Evolutionary conservation across 92 coral and sea anemone genomes (phyloP).

Genomic region (Siderastrea radians): DNA sequence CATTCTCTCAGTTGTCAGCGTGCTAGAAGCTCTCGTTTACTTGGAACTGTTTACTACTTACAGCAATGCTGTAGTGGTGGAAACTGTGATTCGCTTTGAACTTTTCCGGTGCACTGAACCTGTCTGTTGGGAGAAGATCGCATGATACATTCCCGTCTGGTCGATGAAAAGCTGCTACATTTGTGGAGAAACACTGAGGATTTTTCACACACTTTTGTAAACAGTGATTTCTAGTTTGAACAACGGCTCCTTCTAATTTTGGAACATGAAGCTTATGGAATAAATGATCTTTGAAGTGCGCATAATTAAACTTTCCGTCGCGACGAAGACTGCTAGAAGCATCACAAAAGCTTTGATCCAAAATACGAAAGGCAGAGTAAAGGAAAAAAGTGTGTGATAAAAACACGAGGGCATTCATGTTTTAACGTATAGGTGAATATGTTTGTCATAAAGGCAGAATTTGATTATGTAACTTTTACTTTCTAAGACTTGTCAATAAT

Average conservation of each 20-base stretch:
- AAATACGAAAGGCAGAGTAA: background rate
- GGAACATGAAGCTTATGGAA: slow-evolving; percentile 6
- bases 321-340: background rate
- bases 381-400: background rate
- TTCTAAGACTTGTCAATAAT: too few species aligned
- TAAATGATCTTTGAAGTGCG: background rate
- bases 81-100: background rate
- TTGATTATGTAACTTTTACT: too few species aligned
- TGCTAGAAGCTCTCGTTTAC: too few species aligned
- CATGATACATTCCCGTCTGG: background rate
- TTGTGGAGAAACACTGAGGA: background rate
- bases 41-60: too few species aligned
- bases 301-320: background rate
- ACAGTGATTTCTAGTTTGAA: background rate
- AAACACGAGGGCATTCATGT: too few species aligned
- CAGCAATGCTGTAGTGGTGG: slow-evolving; percentile 26
- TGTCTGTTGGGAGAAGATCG: slow-evolving; percentile 10
- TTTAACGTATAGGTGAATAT: too few species aligned
- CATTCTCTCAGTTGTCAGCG: too few species aligned
- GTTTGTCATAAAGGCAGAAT: too few species aligned
- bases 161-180: background rate
- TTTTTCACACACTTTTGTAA: too few species aligned
- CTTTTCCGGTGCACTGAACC: background rate
- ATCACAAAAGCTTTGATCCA: background rate
- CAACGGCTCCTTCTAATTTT: background rate